Base-by-base conservation (phyloP, 2,888 invertebrate species). In the Drosophila tripunctata region DNA sequence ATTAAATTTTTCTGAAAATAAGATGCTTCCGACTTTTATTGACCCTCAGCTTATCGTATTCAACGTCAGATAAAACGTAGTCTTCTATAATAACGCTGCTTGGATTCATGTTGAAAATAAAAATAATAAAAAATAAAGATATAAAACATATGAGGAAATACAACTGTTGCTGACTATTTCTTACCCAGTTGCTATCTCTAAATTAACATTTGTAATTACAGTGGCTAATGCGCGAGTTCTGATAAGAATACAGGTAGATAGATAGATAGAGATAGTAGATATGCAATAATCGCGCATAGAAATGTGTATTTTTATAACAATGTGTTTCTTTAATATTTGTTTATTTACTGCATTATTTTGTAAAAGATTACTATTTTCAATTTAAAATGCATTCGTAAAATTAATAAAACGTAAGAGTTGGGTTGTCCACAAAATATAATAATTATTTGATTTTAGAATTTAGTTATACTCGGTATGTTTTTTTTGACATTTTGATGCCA, bases 291-390 rank as follows among this genome's bases (percentile, higher is more conserved):
- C 12, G 3, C n/a, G n/a, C 5, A 8, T 21, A n/a, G n/a, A 38
- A 22, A 40, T 12, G 12, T 22, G 6, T 22, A 12, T 40, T 40
- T n/a, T 40, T 40, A 22, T 22, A 40, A 41, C 41, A 41, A 22
- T 41, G 41, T 47, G 8, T 47, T 33, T 36, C 27, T 17, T 48
- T 24, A 24, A 36, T 36, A 48, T 36, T 36, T 48, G 12, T 45
- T 31, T 45, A 45, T 45, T 45, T 19, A 31, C 47, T 48, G 35
- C 48, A 48, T 35, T 48, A 48, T n/a, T 15, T 48, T 27, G 27
- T 27, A 36, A 17, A 36, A 35, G 48, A 24, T 36, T 24, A 24
- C 15, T 22, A 31, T 22, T 35, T 35, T 48, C 35, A 35, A 48
- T 35, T 48, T 33, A 35, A 48, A 48, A 48, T 33, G 47, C 47